Base-by-base conservation (phyloP, 2,797 vertebrate genomes). In the Neosalanx taihuensis region DNA sequence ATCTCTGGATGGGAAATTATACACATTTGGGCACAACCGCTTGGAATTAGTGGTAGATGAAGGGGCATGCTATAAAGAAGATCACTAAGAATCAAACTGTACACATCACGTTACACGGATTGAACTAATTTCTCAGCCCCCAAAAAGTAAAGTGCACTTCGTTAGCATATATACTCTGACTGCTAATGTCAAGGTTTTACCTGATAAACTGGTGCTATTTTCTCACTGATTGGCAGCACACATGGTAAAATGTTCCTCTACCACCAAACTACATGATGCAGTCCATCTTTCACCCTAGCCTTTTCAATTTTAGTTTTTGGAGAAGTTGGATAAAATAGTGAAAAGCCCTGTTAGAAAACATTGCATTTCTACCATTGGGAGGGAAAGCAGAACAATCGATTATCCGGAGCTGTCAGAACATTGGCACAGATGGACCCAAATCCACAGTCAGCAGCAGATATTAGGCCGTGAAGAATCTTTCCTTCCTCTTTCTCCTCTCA, bases 401-500 rank as follows among this genome's bases (percentile, higher is more conserved):
- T 91, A 86, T 90, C 86, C 80, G 77, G 78, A 78, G 84, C 85
- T 93, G 91, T 92, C 92, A 93, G 85, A 90, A 83, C 90, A 88
- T 92, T 91, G 92, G 79, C 87, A 87, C 89, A 90, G 91, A 89
- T 85, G 89, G 91, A 93, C 91, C 93, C 92, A 93, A 91, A 91
- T 89, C 72, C 86, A 76, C 73, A 89, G 89, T 85, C 82, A 78
- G 85, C 78, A 85, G 86, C 74, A 82, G 89, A 83, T 82, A 87
- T 83, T 76, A 86, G 86, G 80, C 90, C 90, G 86, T 93, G 92
- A 91, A 92, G 89, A 92, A 87, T 87, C 86, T 83, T 79, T 83
- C 84, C 87, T 93, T 93, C 91, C 92, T 87, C 87, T 91, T 92
- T 83, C 79, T 78, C 82, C 81, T 70, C 59, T 83, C 88, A 92